Evolutionary conservation across 2,797 vertebrate species (phyloP).

Genomic region (Knipowitschia caucasica): DNA sequence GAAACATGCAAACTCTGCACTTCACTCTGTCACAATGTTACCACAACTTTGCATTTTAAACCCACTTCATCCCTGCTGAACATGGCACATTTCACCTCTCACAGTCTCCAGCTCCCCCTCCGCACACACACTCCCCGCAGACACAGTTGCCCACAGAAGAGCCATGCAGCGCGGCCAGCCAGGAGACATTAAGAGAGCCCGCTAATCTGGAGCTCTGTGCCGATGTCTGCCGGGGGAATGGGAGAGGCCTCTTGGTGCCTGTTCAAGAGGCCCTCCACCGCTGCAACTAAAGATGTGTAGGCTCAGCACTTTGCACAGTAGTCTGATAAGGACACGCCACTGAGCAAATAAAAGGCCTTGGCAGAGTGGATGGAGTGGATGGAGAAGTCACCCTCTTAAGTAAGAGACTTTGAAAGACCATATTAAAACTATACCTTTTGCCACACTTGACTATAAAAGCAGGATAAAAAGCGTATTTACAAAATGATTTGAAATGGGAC

Average conservation of each 20-base stretch:
- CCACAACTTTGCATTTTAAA: neutral
- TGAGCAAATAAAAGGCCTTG: conserved; percentile 49
- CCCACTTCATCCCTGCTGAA: conserved; percentile 12
- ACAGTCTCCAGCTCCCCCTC: too few species aligned
- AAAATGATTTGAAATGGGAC: too few species aligned
- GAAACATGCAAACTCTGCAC: too few species aligned
- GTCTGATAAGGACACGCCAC: conserved; percentile 44
- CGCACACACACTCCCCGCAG: too few species aligned
- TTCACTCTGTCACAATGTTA: too few species aligned
- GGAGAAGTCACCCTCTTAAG: conserved; percentile 5
- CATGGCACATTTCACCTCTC: conserved; percentile 48
- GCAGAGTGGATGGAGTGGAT: conserved; percentile 21
- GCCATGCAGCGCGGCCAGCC: conserved; percentile 63
- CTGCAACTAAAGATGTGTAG: conserved; percentile 50
- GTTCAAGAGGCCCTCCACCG: conserved; percentile 60
- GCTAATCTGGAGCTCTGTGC: conserved; percentile 63
- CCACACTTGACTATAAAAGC: too few species aligned
- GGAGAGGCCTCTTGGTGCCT: conserved; percentile 55
- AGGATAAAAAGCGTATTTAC: too few species aligned
- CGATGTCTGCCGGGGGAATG: conserved; percentile 51
- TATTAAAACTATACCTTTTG: too few species aligned
- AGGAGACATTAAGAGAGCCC: conserved; percentile 73
- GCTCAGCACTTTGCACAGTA: conserved; percentile 63
- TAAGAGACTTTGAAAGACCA: too few species aligned
- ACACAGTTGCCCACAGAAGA: conserved; percentile 71